Evolutionary conservation across 1,140 invertebrate genomes (phyloP).

Genomic region (Drosophila serrata): DNA sequence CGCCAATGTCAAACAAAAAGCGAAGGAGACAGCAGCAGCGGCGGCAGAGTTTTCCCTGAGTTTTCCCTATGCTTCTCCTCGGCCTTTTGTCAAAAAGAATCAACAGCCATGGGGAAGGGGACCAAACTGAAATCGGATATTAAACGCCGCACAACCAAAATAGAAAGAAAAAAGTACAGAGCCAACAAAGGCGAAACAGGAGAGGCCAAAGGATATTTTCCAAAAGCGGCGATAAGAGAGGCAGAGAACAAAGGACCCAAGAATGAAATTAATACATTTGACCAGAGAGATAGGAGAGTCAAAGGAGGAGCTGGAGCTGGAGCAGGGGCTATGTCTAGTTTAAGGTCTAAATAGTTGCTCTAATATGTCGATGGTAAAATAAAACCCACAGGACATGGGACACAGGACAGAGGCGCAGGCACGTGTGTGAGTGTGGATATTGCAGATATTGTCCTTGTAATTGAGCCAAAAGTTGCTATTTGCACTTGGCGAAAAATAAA

Average conservation of each 20-base stretch:
- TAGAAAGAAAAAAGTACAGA: conserved; percentile 21
- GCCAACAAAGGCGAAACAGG: conserved; percentile 46
- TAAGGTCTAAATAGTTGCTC: conserved; percentile 70
- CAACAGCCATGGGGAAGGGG: conserved; percentile 19
- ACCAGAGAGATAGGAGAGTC: conserved; percentile 38
- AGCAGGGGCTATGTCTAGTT: conserved; percentile 18
- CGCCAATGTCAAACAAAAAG: conserved; percentile 40
- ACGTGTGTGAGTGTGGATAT: conserved; percentile 50
- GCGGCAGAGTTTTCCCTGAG: conserved; percentile 20
- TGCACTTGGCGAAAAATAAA: conserved; percentile 23
- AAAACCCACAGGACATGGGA: conserved; percentile 59
- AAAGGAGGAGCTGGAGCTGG: conserved; percentile 11
- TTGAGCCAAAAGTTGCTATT: conserved; percentile 57
- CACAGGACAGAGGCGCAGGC: conserved; percentile 16
- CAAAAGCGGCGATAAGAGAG: conserved; percentile 8
- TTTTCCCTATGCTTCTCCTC: conserved; percentile 30
- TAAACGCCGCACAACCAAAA: conserved; percentile 65
- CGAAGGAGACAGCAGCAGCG: conserved; percentile 20
- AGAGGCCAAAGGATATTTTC: conserved; percentile 33
- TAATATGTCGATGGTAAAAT: conserved; percentile 74
- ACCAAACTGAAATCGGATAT: conserved; percentile 79
- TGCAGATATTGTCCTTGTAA: conserved; percentile 52
- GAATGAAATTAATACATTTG: conserved; percentile 64
- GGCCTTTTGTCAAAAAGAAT: conserved; percentile 53
- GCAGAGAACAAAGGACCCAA: conserved; percentile 38